Percentiles rank a stretch among this genome's conserved stretches.
Conservation (phyloP, 2,113 vertebrate genomes). For the Forbesichthys agassizii region DNA sequence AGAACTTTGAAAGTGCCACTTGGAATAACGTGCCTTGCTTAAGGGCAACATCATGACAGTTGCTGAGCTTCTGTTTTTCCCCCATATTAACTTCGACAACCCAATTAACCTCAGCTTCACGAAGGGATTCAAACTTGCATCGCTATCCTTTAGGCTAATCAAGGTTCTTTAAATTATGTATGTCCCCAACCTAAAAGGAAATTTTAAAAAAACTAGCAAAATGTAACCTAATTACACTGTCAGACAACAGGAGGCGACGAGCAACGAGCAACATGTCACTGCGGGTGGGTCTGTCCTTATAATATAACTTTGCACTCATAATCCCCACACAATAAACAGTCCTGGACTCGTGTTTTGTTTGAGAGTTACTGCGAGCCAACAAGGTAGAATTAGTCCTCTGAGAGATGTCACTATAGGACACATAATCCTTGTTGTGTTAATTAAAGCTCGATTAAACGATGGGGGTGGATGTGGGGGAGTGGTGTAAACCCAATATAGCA, state of each 20-base stretch:
- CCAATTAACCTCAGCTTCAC: not conserved
- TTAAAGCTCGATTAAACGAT: constrained; percentile 56
- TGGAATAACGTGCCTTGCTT: too few relatives aligned
- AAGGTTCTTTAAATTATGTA: too few relatives aligned
- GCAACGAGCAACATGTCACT: not conserved
- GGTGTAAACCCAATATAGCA: constrained; percentile 28
- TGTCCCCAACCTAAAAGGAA: too few relatives aligned
- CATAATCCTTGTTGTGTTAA: constrained; percentile 63
- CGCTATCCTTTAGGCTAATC: too few relatives aligned
- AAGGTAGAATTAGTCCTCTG: constrained; percentile 53
- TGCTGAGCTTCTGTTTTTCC: too few relatives aligned
- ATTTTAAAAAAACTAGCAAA: not conserved
- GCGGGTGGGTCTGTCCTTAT: constrained; percentile 2
- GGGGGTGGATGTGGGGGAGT: constrained; percentile 45
- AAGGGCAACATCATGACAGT: too few relatives aligned
- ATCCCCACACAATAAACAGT: constrained; percentile 12
- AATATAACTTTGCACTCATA: constrained; percentile 14
- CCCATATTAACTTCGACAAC: too few relatives aligned
- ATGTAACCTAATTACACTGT: not conserved
- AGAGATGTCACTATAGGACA: constrained; percentile 48
- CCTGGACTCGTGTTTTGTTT: constrained; percentile 21
- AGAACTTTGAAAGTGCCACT: too few relatives aligned
- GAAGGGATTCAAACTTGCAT: not conserved
- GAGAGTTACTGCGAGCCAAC: constrained; percentile 43
- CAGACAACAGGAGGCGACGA: not conserved